phyloP scores from a whole-genome alignment of 2,888 invertebrate genomes.

The Erebia aethiops region DNA sequence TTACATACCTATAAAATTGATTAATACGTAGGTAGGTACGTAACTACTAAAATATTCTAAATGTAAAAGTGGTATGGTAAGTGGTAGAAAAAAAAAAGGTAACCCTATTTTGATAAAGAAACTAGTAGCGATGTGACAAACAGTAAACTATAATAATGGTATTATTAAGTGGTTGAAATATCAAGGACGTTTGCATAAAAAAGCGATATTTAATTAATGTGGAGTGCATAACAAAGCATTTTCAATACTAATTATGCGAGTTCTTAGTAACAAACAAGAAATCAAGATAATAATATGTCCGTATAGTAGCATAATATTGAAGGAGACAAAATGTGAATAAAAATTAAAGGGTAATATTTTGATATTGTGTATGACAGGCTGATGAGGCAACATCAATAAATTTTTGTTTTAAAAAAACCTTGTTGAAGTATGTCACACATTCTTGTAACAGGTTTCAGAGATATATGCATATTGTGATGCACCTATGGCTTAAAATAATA shows the following conservation, averaged over 20 bases:
- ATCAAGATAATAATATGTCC: slow-evolving; percentile 2
- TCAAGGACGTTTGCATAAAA: neutral
- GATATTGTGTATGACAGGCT: slow-evolving; percentile 46
- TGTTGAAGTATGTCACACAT: slow-evolving; percentile 67
- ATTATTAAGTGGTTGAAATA: neutral
- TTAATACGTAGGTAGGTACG: too few relatives aligned
- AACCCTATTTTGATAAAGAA: too few relatives aligned
- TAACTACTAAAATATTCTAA: too few relatives aligned
- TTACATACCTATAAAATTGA: neutral
- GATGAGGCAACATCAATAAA: slow-evolving; percentile 60
- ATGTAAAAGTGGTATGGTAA: too few relatives aligned
- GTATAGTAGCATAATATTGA: slow-evolving; percentile 28
- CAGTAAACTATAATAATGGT: too few relatives aligned
- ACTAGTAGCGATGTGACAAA: too few relatives aligned
- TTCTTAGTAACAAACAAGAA: neutral
- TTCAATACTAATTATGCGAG: slow-evolving; percentile 11
- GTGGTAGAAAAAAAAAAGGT: too few relatives aligned
- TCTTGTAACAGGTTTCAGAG: slow-evolving; percentile 62
- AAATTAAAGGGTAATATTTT: slow-evolving; percentile 43
- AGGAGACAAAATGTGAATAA: slow-evolving; percentile 38
- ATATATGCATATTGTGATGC: slow-evolving; percentile 55
- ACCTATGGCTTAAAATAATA: slow-evolving; percentile 53
- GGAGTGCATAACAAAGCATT: slow-evolving; percentile 6
- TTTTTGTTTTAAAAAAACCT: slow-evolving; percentile 55
- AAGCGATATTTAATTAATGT: slow-evolving; percentile 3